Percentiles rank a stretch among this genome's conserved stretches.
These are phyloP conservation scores for Drymodes brunneopygia DNA, from an alignment of 2,113 vertebrate species.

Conservation along the genomic window DNA sequence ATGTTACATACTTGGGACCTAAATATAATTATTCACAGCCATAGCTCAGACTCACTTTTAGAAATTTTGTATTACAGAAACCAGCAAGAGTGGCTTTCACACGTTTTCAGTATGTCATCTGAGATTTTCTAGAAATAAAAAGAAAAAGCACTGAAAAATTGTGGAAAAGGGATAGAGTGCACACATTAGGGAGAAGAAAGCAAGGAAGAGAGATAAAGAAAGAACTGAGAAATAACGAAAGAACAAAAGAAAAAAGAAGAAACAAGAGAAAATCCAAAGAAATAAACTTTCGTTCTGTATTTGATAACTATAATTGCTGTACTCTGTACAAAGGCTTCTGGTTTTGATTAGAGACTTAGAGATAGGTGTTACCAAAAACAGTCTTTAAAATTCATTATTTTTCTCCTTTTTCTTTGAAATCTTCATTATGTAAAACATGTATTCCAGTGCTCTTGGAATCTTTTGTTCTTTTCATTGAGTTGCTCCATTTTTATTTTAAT, in stretches of 20 bases:
- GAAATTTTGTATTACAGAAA: neutral
- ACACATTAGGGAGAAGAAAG: neutral
- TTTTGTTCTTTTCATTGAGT: conserved; percentile 32
- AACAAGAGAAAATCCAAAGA: neutral
- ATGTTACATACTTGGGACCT: neutral
- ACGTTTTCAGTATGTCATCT: neutral
- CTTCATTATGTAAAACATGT: neutral
- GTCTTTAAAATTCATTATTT: neutral
- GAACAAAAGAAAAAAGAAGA: neutral
- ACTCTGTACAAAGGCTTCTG: neutral
- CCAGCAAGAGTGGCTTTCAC: neutral
- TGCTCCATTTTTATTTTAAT: conserved; percentile 27
- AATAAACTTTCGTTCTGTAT: neutral
- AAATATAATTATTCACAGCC: neutral
- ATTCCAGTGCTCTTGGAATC: neutral
- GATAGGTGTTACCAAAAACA: neutral
- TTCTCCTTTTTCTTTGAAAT: neutral
- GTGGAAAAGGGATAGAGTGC: neutral
- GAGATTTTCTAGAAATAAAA: neutral
- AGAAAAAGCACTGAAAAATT: neutral
- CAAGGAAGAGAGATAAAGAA: neutral
- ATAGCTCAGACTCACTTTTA: neutral
- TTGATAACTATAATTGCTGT: neutral
- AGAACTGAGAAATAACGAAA: neutral
- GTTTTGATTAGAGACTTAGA: neutral